These are phyloP conservation scores for Smittia aterrima DNA, from an alignment of 2,888 invertebrate genomes.

Conservation along the genomic window DNA sequence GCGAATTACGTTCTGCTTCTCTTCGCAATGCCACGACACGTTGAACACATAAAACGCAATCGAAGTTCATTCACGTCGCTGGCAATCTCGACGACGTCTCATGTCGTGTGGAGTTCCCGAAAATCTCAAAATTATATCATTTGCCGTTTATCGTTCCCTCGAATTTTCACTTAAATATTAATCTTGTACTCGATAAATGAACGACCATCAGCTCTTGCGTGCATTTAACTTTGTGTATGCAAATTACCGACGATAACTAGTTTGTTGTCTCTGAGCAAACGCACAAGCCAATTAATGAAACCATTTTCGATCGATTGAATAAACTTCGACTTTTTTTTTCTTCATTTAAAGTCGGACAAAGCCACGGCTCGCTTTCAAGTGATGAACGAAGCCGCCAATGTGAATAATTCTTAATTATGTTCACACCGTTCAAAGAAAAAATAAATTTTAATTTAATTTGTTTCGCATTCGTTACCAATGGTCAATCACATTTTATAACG, in stretches of 20 bases:
- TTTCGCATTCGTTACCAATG: conserved; percentile 24
- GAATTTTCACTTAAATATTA: not conserved
- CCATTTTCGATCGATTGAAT: not conserved
- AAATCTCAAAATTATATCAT: not conserved
- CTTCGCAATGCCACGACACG: too few species aligned
- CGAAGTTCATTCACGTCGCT: not conserved
- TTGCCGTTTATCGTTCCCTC: not conserved
- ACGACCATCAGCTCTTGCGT: not conserved
- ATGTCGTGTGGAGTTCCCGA: too few species aligned
- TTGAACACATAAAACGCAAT: not conserved
- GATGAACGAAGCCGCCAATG: not conserved
- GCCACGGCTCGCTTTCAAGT: not conserved
- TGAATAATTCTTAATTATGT: conserved; percentile 34
- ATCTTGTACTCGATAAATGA: not conserved
- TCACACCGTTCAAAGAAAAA: conserved; percentile 9
- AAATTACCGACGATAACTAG: conserved; percentile 22
- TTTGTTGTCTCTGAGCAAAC: not conserved
- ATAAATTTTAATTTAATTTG: conserved; percentile 8
- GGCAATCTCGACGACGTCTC: too few species aligned
- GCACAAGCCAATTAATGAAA: conserved; percentile 20
- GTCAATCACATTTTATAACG: conserved; percentile 30
- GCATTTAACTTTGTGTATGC: not conserved
- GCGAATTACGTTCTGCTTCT: not conserved
- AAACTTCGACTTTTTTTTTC: not conserved
- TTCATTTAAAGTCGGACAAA: not conserved